A percentile compares a stretch with the other conserved stretches of the same genome.
Evolutionary conservation across 2,888 invertebrate genomes (phyloP).

Genomic region (Sphaeridia pumilis): DNA sequence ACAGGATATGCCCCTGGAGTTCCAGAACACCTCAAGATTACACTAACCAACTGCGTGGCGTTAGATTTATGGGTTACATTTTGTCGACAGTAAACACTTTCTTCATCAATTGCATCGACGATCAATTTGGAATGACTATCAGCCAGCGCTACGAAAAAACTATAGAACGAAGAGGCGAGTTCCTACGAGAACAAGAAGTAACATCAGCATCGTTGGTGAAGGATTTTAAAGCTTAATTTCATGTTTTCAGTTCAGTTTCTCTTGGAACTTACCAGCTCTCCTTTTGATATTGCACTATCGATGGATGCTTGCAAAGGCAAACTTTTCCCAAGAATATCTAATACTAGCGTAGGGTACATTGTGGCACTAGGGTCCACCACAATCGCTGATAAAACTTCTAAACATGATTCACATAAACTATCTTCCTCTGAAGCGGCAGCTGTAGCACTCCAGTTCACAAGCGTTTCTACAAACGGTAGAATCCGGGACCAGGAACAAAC

Average conservation of each 20-base stretch:
- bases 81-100: conserved; percentile 18
- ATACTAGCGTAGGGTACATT: conserved; percentile 26
- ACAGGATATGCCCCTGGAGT: conserved; percentile 31
- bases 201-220: not conserved
- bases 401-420: conserved; percentile 23
- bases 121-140: conserved; percentile 31
- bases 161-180: conserved; percentile 31
- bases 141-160: conserved; percentile 31
- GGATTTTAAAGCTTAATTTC: not conserved
- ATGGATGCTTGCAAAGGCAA: conserved; percentile 27
- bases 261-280: conserved; percentile 25
- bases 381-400: conserved; percentile 32
- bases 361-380: conserved; percentile 30
- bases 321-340: conserved; percentile 29
- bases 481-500: conserved; percentile 32
- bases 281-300: conserved; percentile 22
- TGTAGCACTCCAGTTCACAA: conserved; percentile 21
- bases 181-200: conserved; percentile 21
- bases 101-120: conserved; percentile 31
- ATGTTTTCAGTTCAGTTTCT: not conserved
- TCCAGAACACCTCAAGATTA: conserved; percentile 30
- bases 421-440: conserved; percentile 25
- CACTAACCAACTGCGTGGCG: conserved; percentile 24
- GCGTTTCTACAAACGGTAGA: conserved; percentile 21
- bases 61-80: conserved; percentile 27